Evolutionary conservation across 1,140 invertebrate species (phyloP), one percentile per base, ranked within the genome.

Genomic region (Polyergus mexicanus): DNA sequence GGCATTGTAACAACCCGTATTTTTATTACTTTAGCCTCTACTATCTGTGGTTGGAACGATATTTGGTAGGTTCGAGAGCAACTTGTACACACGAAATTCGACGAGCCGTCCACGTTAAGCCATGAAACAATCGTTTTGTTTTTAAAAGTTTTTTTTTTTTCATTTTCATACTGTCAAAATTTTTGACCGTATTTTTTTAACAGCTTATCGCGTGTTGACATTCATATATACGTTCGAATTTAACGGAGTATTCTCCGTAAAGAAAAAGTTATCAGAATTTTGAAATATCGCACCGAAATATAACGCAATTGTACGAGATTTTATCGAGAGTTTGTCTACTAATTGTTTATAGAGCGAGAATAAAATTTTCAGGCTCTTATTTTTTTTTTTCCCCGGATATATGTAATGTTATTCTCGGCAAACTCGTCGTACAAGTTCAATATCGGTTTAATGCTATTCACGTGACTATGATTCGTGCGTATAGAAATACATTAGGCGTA

Each of bases 121-220:
- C 44, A 47, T 44, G 54, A 72, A 83, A 58, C 78, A 47, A 60
- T 60, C 62, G 51, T 83, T 83, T 72, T 83, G 25, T 22, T 68
- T 80, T 68, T 25, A 32, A 72, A 71, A 58, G 25, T 60, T 60
- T 60, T 81, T 58, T 28, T 28, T 28, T 28, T 25, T 11, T 11
- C 35, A 44, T 60, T 41, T 58, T 1, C 35, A 11, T n/a, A 16
- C 65, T 19, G 10, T 25, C 54, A 13, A 72, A 72, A 83, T 72
- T 72, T 72, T 11, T 25, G 11, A 32, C 32, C 22, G 7, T 58
- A 16, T 83, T 72, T 71, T 83, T 51, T 38, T 22, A 22, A 3
- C 54, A 22, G 25, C 44, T 68, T 44, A 60, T 81, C 25, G 54
- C 58, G 19, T 22, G 54, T 47, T 60, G 35, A 60, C 28, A 72